Percentiles rank a stretch among this genome's conserved stretches.
Evolutionary conservation across 2,888 invertebrate species (phyloP).

Genomic region (Dione juno): DNA sequence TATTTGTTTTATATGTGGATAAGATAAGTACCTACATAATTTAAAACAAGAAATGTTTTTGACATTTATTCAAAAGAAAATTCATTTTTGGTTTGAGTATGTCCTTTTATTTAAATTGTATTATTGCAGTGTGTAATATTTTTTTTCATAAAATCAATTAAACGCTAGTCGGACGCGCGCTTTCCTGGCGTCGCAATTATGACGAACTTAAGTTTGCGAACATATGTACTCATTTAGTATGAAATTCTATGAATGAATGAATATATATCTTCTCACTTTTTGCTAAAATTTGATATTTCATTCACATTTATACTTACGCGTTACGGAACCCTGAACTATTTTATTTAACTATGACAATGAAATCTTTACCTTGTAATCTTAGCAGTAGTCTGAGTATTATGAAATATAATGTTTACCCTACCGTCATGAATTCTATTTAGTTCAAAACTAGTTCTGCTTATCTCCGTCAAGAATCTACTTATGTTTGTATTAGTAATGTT

Average conservation of each 20-base stretch:
- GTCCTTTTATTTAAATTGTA: no score
- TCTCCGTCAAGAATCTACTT: constrained; percentile 33
- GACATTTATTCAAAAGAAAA: neutral
- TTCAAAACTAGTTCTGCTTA: constrained; percentile 35
- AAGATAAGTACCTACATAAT: no score
- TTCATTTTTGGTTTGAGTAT: neutral
- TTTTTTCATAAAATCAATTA: neutral
- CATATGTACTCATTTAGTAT: no score
- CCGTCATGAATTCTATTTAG: constrained; percentile 7
- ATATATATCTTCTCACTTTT: no score
- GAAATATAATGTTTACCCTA: neutral
- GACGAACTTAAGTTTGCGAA: no score
- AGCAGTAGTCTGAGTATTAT: neutral
- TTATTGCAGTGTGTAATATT: neutral
- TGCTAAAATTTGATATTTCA: no score
- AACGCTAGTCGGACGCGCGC: neutral
- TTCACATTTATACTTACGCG: no score
- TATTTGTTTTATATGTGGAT: no score
- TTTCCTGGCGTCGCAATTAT: no score
- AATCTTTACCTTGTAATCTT: constrained; percentile 11
- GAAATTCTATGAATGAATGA: no score
- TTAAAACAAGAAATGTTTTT: neutral
- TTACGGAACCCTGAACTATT: neutral
- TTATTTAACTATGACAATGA: neutral
- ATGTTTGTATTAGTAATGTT: constrained; percentile 32